Evolutionary conservation across 1,140 invertebrate species (phyloP), one percentile per base, ranked within the genome.

Genomic region (Saxidomus purpurata): DNA sequence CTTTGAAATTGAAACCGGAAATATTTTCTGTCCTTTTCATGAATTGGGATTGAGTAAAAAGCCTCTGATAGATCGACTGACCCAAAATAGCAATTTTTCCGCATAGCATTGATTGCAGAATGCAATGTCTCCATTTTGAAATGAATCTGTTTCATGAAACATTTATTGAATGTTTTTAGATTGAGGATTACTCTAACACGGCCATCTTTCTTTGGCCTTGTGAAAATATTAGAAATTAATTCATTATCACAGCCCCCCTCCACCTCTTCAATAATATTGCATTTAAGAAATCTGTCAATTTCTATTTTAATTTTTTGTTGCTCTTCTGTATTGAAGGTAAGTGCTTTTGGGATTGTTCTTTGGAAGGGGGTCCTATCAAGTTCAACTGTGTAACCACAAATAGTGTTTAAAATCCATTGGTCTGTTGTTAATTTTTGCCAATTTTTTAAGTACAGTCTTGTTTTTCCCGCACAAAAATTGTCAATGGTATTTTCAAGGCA

Each of bases 41-140:
- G 13, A 17, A 74, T 47, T 25, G 61, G 49, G 38, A 82, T 31
- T 19, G 69, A 49, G 31, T 52, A 63, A 49, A 47, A 86, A 22
- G 89, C 89, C 6, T 90, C 89, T 6, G 84, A 67, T 15, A 90
- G 43, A 34, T 90, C 82, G 11, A 90, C 55, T 69, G 38, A 69
- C n/a, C 8, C 63, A 71, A 69, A 84, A 49, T 31, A 89, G 79
- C 59, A 49, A 15, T 22, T 34, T 40, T 77, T 59, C 47, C 69
- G n/a, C 0, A 89, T 55, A 15, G 74, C 17, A 80, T 89, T 76
- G 13, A 34, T 47, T 1, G 82, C 79, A 49, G 63, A 52, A 25
- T 87, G 67, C n/a, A 87, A 40, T 9, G 74, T 76, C 38, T 89
- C 90, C 90, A 91, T 91, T 79, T 86, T 91, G 76, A 91, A 91